Conservation (phyloP, 2,113 vertebrate species). For the Takifugu flavidus region DNA sequence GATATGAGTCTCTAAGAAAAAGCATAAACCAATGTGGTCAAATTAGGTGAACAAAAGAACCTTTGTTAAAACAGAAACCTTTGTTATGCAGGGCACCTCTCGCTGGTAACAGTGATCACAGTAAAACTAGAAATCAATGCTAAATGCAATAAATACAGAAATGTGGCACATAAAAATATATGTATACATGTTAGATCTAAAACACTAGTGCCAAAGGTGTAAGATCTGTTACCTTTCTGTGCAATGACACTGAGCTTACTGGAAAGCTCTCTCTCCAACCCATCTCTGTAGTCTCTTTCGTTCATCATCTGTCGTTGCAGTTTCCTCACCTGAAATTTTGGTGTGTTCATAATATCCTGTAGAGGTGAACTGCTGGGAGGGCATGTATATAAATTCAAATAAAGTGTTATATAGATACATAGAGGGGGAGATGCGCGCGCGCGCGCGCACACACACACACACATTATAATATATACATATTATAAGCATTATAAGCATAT, state of each 20-base stretch:
- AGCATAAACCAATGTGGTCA: neutral
- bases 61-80: no score
- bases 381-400: slow-evolving; percentile 7
- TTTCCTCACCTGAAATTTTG: slow-evolving; percentile 85
- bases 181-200: no score
- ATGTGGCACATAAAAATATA: neutral
- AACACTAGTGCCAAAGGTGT: neutral
- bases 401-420: neutral
- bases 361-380: slow-evolving; percentile 77
- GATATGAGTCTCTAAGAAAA: slow-evolving; percentile 73
- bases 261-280: slow-evolving; percentile 80
- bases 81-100: no score
- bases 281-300: slow-evolving; percentile 80
- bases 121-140: no score
- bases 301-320: slow-evolving; percentile 79
- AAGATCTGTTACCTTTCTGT: slow-evolving; percentile 75
- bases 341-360: slow-evolving; percentile 87
- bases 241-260: slow-evolving; percentile 71
- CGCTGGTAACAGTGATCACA: no score
- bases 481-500: no score
- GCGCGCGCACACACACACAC: neutral
- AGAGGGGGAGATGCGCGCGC: neutral
- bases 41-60: neutral
- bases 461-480: neutral
- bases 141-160: neutral